Evolutionary conservation across 1,140 invertebrate species (phyloP).

Genomic region (Galendromus occidentalis): DNA sequence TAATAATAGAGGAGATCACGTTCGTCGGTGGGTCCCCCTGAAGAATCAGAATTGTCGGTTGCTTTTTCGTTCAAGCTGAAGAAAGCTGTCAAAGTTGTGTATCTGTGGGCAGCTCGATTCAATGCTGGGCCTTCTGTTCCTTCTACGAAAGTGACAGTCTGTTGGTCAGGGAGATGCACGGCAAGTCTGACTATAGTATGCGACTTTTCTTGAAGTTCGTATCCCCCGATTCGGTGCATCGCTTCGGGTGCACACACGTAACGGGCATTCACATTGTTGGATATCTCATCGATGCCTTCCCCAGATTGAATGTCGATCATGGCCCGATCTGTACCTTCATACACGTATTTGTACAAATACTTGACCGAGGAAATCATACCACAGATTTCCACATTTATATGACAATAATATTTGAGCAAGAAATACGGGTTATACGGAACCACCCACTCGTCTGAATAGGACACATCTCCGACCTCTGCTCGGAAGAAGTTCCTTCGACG

Average conservation of each 20-base stretch:
- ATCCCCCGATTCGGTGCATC: constrained; percentile 16
- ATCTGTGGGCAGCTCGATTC: no score
- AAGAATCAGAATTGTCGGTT: neutral
- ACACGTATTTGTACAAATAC: constrained; percentile 25
- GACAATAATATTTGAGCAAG: constrained; percentile 20
- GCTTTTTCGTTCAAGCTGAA: no score
- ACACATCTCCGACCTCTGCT: constrained; percentile 3
- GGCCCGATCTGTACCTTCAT: constrained; percentile 24
- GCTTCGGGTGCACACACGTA: constrained; percentile 22
- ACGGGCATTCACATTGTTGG: constrained; percentile 16
- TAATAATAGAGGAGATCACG: constrained; percentile 15
- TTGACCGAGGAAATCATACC: constrained; percentile 22
- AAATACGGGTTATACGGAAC: constrained; percentile 25
- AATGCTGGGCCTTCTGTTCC: no score
- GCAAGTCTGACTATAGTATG: neutral
- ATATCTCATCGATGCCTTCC: constrained; percentile 17
- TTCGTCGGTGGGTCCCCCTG: constrained; percentile 17
- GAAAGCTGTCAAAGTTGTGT: no score
- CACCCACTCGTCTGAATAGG: constrained; percentile 22
- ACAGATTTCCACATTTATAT: constrained; percentile 26
- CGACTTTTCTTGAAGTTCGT: constrained; percentile 8
- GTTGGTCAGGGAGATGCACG: no score
- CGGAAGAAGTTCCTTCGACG: constrained; percentile 14
- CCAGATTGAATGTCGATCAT: constrained; percentile 10
- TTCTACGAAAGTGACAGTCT: no score